phyloP scores from a whole-genome alignment of 2,113 vertebrate species.

The Desmodus rotundus region DNA sequence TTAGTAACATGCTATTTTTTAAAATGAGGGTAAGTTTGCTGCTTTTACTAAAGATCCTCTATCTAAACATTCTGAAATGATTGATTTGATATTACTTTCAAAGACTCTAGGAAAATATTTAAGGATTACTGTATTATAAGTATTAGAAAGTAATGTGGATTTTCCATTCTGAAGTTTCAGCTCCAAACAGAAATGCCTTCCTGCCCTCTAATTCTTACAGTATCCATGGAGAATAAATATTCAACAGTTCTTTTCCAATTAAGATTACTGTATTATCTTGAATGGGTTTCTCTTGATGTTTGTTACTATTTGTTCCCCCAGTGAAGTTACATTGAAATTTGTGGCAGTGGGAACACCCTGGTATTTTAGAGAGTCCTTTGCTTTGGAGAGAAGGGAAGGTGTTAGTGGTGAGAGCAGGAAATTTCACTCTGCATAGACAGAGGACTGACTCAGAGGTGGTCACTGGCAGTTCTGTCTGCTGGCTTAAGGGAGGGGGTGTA shows the following conservation, averaged over 20 bases:
- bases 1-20: neutral
- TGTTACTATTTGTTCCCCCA: conserved; percentile 52
- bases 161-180: conserved; percentile 19
- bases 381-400: neutral
- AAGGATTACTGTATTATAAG: neutral
- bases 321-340: conserved; percentile 41
- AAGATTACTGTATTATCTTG: neutral
- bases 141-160: neutral
- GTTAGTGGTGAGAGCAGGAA: conserved; percentile 37
- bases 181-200: conserved; percentile 32
- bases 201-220: neutral
- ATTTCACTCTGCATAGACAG: neutral
- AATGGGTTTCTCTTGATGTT: conserved; percentile 53
- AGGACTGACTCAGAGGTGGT: conserved; percentile 20
- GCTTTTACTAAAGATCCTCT: neutral
- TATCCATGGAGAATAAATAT: conserved; percentile 69
- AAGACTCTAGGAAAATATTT: neutral
- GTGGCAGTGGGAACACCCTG: conserved; percentile 42
- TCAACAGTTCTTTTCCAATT: conserved; percentile 38
- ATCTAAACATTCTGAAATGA: neutral
- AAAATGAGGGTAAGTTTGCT: neutral
- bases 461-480: neutral
- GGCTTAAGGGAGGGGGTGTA: neutral
- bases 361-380: neutral
- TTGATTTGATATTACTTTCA: neutral